Percentiles rank a stretch among this genome's conserved stretches.
Evolutionary conservation across 2,888 invertebrate genomes (phyloP).

Genomic region (Acleris laterana): DNA sequence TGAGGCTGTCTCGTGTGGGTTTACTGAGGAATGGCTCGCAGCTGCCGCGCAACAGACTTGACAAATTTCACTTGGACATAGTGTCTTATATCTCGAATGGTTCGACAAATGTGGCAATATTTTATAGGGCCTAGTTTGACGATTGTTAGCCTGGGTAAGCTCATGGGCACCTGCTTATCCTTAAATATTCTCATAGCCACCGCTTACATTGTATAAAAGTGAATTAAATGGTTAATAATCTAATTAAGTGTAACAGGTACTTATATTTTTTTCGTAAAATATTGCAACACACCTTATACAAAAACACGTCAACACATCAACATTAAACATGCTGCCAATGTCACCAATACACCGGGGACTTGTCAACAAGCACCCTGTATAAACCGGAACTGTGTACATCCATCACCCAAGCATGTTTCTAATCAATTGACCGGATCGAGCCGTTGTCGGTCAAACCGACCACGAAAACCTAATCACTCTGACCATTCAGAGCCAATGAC

Average conservation of each 20-base stretch:
- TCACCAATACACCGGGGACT: slow-evolving; percentile 25
- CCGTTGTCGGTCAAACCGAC: slow-evolving; percentile 64
- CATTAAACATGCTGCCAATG: slow-evolving; percentile 21
- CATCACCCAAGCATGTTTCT: slow-evolving; percentile 46
- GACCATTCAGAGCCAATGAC: slow-evolving; percentile 59
- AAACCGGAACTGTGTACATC: slow-evolving; percentile 36
- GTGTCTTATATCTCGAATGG: neutral
- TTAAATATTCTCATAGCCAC: too few relatives aligned
- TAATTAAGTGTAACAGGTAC: too few relatives aligned
- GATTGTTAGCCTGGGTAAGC: too few relatives aligned
- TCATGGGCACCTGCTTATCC: too few relatives aligned
- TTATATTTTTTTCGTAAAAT: neutral
- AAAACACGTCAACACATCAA: neutral
- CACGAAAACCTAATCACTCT: slow-evolving; percentile 64
- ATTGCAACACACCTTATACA: neutral
- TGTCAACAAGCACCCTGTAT: slow-evolving; percentile 25
- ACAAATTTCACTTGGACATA: slow-evolving; percentile 31
- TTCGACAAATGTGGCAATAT: too few relatives aligned
- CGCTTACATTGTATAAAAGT: too few relatives aligned
- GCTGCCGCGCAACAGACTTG: slow-evolving; percentile 29
- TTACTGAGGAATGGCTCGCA: slow-evolving; percentile 38
- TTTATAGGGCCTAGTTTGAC: too few relatives aligned
- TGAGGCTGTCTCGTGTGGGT: slow-evolving; percentile 56
- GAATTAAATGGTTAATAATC: too few relatives aligned
- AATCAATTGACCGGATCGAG: slow-evolving; percentile 67